Base-by-base conservation (phyloP, 2,797 vertebrate genomes). In the Neosalanx taihuensis region DNA sequence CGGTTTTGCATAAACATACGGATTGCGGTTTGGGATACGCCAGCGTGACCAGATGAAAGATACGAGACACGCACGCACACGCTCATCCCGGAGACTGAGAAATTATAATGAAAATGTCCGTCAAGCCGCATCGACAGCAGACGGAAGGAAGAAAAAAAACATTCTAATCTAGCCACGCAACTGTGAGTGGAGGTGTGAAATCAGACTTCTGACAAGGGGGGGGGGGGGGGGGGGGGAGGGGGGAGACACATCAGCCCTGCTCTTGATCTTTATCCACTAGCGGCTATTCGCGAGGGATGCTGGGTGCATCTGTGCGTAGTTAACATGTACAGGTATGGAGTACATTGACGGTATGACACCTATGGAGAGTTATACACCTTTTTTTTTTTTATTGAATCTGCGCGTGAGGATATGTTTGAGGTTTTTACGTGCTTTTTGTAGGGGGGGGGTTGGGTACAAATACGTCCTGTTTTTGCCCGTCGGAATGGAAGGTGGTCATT, bases 31-130 rank as follows among this genome's bases (percentile, higher is more conserved):
- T 76, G 67, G n/a, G 5, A 71, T 64, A 9, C 62, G 72, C 53
- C 71, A 61, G 49, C 66, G 66, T 9, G 79, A 79, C 70, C 78
- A 83, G 78, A 82, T 75, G 73, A 70, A 41, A 33, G 69, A 26
- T 75, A 69, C 41, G 67, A 75, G 20, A 63, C 72, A 33, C 62
- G 30, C 23, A 31, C 13, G 64, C 46, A 67, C 63, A 30, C n/a
- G 66, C 70, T 56, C 33, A 7, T 67, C 56, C 67, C 71, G 74
- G 73, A 69, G 68, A 31, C 56, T 41, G 72, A 64, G 64, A 35
- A 56, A 76, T 74, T 74, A 70, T 86, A 85, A 87, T 87, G 72
- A 75, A 87, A 80, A 78, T 87, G 82, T 86, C 86, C 57, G 64
- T 90, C 85, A 85, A 78, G 68, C 78, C 72, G 72, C 86, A 85